Base-by-base conservation (phyloP, 2,113 vertebrate species). In the Macquaria australasica region DNA sequence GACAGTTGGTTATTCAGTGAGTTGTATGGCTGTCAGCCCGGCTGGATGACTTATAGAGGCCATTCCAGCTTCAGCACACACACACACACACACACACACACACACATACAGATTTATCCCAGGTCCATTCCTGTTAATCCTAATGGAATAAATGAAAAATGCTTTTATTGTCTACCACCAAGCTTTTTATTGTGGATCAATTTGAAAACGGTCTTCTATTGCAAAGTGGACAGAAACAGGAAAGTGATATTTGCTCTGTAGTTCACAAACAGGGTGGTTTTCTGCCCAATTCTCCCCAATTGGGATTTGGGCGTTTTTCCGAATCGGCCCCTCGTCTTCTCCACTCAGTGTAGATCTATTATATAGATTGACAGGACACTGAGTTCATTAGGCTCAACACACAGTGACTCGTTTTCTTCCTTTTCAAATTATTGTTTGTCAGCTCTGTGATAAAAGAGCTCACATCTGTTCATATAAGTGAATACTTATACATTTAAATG, bases 1-100 rank as follows among this genome's bases (percentile, higher is more conserved):
- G 87, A 86, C 83, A 84, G 31, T 86, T 23, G 20, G 60, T 86
- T 77, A 87, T 83, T 88, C 89, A 90, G 43, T 55, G 64, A 64
- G 72, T 23, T 62, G 83, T 59, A 10, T 53, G 70, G 66, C 62
- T 48, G 31, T 7, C 55, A 28, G 58, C n/a, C 31, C 18, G 50
- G 34, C 69, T 79, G 59, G 39, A 25, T 86, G 88, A 90, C 59
- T 87, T 87, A 88, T 51, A 41, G 87, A 41, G 63, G 79, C 70
- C 55, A 73, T 69, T 48, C 60, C 66, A 68, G 73, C 82, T 68
- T 16, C 59, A 83, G 25, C 75, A 39, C 73, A 51, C n/a, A 53
- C 58, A 87, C 56, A 72, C 56, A 81, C 41, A 67, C 39, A 48
- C 66, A 69, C 23, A n/a, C 21, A 23, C 56, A 12, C 73, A 20